Conservation (phyloP, 2,797 vertebrate species). For the Phoeniculus purpureus region DNA sequence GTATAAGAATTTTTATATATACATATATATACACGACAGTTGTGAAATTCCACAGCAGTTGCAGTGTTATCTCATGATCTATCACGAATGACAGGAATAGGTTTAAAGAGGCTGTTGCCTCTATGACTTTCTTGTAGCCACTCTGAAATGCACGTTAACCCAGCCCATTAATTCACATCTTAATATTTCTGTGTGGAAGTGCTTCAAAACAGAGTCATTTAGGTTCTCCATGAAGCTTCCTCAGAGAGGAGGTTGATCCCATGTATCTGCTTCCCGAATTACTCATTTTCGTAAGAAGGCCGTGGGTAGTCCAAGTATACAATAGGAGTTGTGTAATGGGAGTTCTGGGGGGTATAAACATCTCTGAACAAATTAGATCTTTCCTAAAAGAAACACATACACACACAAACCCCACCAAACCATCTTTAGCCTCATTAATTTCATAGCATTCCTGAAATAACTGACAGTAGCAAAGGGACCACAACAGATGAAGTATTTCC, state of each 20-base stretch:
- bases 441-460: constrained; percentile 40
- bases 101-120: background rate
- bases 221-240: constrained; percentile 11
- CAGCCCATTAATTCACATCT: background rate
- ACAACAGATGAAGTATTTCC: background rate
- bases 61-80: background rate
- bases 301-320: background rate
- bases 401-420: background rate
- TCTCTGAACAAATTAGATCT: constrained; percentile 24
- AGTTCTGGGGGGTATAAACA: constrained; percentile 1
- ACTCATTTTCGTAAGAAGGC: constrained; percentile 15
- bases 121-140: background rate
- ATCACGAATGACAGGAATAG: background rate
- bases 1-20: background rate
- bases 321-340: constrained; percentile 5
- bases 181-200: background rate
- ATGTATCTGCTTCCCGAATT: constrained; percentile 23
- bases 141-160: background rate
- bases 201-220: constrained; percentile 8
- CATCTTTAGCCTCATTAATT: constrained; percentile 27
- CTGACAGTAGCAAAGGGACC: constrained; percentile 26
- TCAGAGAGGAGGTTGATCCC: background rate
- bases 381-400: background rate
- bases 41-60: background rate
- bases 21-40: background rate